A percentile compares a stretch with the other conserved stretches of the same genome.
Conservation (phyloP, 2,888 invertebrate species). For the Resseliella maxima region DNA sequence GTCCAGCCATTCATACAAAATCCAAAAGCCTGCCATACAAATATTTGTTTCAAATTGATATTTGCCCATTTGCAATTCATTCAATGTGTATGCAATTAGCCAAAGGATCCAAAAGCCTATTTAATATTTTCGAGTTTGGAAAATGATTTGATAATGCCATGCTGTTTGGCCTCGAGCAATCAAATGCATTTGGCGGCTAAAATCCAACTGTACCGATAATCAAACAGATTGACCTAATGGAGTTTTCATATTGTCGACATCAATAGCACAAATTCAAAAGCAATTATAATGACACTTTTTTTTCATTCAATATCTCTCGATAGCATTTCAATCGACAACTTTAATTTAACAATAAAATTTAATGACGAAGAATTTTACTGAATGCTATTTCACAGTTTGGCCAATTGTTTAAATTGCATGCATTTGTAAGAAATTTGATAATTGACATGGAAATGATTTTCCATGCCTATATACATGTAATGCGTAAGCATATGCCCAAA, state of each 20-base stretch:
- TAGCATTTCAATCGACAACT: background rate
- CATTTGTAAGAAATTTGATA: background rate
- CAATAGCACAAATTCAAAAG: background rate
- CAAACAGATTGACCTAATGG: conserved; percentile 11
- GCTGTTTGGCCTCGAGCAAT: background rate
- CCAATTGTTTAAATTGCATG: background rate
- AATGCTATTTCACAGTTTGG: background rate
- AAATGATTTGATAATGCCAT: background rate
- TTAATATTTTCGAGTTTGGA: background rate
- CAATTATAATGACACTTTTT: conserved; percentile 15
- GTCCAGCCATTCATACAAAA: background rate
- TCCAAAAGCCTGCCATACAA: background rate
- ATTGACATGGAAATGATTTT: background rate
- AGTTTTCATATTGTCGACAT: background rate
- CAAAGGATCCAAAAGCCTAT: background rate
- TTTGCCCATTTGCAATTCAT: background rate
- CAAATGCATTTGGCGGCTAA: no score
- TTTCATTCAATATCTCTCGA: background rate
- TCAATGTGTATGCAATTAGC: background rate
- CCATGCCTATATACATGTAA: no score
- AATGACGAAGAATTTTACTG: background rate
- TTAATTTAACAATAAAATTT: conserved; percentile 28
- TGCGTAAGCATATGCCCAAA: background rate
- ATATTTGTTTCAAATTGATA: conserved; percentile 26
- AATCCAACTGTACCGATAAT: background rate